phyloP scores from a whole-genome alignment of 2,113 vertebrate species.

The Podarcis muralis region DNA sequence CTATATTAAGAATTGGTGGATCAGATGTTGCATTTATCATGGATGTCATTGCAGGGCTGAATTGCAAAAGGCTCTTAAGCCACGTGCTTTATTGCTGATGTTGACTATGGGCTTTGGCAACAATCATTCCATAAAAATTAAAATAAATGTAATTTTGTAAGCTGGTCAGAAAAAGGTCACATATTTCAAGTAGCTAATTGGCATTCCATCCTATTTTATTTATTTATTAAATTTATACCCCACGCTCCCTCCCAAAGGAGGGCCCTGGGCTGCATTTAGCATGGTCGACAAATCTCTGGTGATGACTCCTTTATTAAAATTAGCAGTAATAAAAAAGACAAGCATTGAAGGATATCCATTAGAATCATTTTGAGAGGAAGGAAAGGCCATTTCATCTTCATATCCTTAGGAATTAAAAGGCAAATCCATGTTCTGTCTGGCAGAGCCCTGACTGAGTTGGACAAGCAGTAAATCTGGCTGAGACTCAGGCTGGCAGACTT shows the following conservation, averaged over 20 bases:
- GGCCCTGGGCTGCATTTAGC: slow-evolving; percentile 5
- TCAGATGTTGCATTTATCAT: accelerated
- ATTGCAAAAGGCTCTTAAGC: accelerated
- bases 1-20: background rate
- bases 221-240: too few species aligned
- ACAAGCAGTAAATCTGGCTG: too few species aligned
- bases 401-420: too few species aligned
- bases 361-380: slow-evolving; percentile 6
- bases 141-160: slow-evolving; percentile 7
- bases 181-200: slow-evolving; percentile 8
- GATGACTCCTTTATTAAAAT: background rate
- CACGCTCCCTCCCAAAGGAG: too few species aligned
- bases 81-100: background rate
- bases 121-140: background rate
- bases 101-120: background rate
- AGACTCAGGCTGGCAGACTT: too few species aligned
- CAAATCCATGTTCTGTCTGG: too few species aligned
- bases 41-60: accelerated
- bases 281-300: slow-evolving; percentile 21
- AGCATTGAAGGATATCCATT: background rate
- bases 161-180: slow-evolving; percentile 16
- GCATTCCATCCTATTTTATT: slow-evolving; percentile 21
- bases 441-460: too few species aligned
- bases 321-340: slow-evolving; percentile 8
- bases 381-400: too few species aligned